Evolutionary conservation across 2,888 invertebrate species (phyloP).

Genomic region (Hydrotaea cyrtoneurina): DNA sequence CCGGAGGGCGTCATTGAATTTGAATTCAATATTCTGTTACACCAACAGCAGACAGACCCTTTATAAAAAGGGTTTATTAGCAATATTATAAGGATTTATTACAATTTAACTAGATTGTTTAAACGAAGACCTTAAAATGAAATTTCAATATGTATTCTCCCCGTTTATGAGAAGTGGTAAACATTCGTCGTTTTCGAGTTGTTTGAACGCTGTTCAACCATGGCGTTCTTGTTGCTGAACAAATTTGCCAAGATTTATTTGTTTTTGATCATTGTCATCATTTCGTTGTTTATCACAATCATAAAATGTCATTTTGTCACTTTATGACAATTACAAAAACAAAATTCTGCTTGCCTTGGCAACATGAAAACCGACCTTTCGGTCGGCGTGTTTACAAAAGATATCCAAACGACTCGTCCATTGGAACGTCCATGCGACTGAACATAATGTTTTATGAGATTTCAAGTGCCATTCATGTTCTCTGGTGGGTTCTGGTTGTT

Average conservation of each 20-base stretch:
- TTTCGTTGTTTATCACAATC: constrained; percentile 60
- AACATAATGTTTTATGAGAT: constrained; percentile 46
- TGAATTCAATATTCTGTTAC: background rate
- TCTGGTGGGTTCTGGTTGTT: background rate
- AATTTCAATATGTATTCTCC: constrained; percentile 18
- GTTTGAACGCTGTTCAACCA: too few relatives aligned
- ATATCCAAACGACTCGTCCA: background rate
- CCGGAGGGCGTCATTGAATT: too few relatives aligned
- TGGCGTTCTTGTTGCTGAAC: background rate
- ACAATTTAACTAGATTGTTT: constrained; percentile 37
- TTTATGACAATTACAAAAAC: constrained; percentile 62
- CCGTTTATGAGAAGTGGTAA: constrained; percentile 10
- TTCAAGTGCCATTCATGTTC: constrained; percentile 22
- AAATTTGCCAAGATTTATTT: constrained; percentile 53
- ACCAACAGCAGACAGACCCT: background rate
- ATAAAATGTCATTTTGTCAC: constrained; percentile 70
- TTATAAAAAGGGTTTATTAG: background rate
- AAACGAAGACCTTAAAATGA: background rate
- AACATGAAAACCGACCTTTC: background rate
- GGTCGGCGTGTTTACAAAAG: background rate
- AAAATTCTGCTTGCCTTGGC: constrained; percentile 21
- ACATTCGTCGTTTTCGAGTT: background rate
- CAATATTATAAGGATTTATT: constrained; percentile 28
- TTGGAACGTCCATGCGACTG: background rate
- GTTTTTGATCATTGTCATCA: constrained; percentile 55